These are phyloP conservation scores for Laticauda laticaudata DNA, from an alignment of 2,113 vertebrate genomes.

Conservation along the genomic window DNA sequence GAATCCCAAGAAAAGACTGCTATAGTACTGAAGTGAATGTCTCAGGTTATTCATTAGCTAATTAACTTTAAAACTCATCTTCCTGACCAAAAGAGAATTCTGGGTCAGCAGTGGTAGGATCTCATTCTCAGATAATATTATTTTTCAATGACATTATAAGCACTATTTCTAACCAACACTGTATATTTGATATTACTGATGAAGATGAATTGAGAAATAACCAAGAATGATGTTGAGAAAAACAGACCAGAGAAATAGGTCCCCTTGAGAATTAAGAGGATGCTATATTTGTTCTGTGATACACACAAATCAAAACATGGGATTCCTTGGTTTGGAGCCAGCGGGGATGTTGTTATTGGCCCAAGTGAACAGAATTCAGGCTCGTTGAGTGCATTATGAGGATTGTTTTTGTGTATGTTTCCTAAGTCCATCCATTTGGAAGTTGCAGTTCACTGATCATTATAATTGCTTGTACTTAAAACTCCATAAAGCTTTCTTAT, in stretches of 20 bases:
- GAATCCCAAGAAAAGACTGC: not conserved
- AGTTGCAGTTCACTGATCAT: constrained; percentile 15
- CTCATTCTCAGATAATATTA: not conserved
- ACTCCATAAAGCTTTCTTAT: not conserved
- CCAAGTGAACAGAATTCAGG: constrained; percentile 62
- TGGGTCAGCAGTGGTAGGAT: not conserved
- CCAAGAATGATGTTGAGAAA: constrained; percentile 1
- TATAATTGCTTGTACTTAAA: constrained; percentile 1
- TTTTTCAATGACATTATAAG: not conserved
- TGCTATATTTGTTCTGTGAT: constrained; percentile 64
- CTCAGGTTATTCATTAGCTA: not conserved
- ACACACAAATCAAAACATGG: constrained; percentile 67
- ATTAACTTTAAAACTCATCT: not conserved
- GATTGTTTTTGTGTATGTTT: constrained; percentile 54
- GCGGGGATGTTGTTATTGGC: constrained; percentile 73
- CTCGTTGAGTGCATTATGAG: constrained; percentile 61
- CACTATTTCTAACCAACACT: not conserved
- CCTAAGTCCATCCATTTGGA: constrained; percentile 51
- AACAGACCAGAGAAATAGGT: constrained; percentile 45
- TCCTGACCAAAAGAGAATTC: not conserved
- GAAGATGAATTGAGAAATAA: constrained; percentile 20
- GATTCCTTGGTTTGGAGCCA: constrained; percentile 68
- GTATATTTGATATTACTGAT: not conserved
- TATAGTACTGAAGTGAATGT: not conserved
- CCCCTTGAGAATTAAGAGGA: constrained; percentile 55